Evolutionary conservation across 2,797 vertebrate species (phyloP), one percentile per base, ranked within the genome.

Genomic region (Tenualosa thibaudeaui): DNA sequence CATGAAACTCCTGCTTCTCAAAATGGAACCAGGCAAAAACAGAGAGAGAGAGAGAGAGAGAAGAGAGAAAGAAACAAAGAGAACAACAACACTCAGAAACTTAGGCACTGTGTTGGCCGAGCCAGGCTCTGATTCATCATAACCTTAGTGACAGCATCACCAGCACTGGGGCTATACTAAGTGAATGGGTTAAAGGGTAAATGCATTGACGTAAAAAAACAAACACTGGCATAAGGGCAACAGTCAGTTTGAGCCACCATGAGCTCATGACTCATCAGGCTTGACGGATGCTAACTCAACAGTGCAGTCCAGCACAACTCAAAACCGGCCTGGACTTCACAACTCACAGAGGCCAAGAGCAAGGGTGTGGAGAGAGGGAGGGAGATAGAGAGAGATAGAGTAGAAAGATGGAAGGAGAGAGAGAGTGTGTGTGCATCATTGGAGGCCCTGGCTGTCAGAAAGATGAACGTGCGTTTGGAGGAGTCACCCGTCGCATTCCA

Each of bases 401-500:
- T 31, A 54, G 83, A 56, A 62, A 31, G 75, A 26, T 58, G 81
- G 88, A 84, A 68, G 26, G 60, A 46, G 86, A 87, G 87, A 86
- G 85, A 85, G 88, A 88, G 50, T 51, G 50, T 51, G 50, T 51
- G 50, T 56, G 31, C 49, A 82, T 84, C 82, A 84, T 82, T 85
- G 86, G 31, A 9, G 84, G 85, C 81, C 85, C 71, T 46, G 22
- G 85, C 88, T 92, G 91, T 92, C 90, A 90, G 85, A 50, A 83
- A 89, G 87, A 91, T 89, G 87, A 85, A 85, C 82, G 88, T 83
- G 83, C 81, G 81, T 91, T 89, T 85, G 81, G 85, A 89, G 88
- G 86, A 89, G 87, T 85, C 86, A 85, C 82, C 88, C 89, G 90
- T 89, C 81, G 81, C 90, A 92, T 91, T 91, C 91, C 86, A 89